phyloP scores from a whole-genome alignment of 2,797 vertebrate genomes.

The Nannoperca australis region DNA sequence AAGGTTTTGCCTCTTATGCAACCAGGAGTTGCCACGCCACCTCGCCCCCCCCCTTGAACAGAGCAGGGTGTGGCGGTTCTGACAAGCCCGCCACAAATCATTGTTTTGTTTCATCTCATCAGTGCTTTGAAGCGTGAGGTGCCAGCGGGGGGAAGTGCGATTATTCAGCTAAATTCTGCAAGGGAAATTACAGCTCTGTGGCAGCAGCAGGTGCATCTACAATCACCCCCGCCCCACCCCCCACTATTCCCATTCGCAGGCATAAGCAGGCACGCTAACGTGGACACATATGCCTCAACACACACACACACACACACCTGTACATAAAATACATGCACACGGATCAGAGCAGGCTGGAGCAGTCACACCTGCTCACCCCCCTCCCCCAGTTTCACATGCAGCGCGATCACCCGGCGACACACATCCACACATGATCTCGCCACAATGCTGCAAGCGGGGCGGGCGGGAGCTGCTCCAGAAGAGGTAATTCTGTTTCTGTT shows the following conservation, averaged over 20 bases:
- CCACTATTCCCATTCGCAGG: constrained; percentile 1
- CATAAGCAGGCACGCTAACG: constrained; percentile 40
- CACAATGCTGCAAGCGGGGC: constrained; percentile 75
- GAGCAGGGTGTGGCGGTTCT: constrained; percentile 42
- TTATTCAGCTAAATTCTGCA: constrained; percentile 71
- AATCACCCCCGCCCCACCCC: constrained; percentile 18
- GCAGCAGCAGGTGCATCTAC: constrained; percentile 67
- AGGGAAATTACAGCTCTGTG: constrained; percentile 67
- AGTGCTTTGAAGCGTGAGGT: constrained; percentile 65
- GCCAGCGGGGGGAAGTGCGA: constrained; percentile 51
- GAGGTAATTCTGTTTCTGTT: constrained; percentile 92
- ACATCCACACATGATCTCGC: constrained; percentile 69
- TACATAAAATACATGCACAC: constrained; percentile 47
- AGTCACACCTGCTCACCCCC: constrained; percentile 68
- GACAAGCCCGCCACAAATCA: constrained; percentile 69
- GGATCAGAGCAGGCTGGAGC: constrained; percentile 62
- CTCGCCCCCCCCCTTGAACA: constrained; percentile 19
- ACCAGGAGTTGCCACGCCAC: constrained; percentile 30
- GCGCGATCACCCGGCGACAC: constrained; percentile 61
- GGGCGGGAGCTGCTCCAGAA: constrained; percentile 73
- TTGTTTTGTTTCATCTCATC: constrained; percentile 76
- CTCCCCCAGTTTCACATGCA: constrained; percentile 10
- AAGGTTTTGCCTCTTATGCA: constrained; percentile 42
- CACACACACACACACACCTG: constrained; percentile 57
- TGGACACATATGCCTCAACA: constrained; percentile 50